Base-by-base conservation (phyloP, 2,113 vertebrate genomes). In the Chaetodon auriga region DNA sequence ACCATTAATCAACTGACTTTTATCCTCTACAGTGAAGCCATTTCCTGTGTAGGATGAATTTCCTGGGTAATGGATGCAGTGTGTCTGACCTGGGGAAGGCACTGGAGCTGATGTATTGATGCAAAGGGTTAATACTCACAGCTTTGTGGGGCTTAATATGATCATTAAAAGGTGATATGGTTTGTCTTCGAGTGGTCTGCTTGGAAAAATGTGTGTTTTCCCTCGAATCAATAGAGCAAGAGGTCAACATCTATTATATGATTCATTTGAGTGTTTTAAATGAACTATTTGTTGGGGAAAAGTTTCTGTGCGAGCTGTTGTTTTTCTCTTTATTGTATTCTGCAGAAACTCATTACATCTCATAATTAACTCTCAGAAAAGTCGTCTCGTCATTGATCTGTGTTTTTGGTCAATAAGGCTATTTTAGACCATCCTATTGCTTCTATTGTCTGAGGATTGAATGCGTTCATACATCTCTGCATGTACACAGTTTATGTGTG, bases 1-100 rank as follows among this genome's bases (percentile, higher is more conserved):
- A 41, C 83, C 75, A 82, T 91, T 72, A 91, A 82, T 92, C 82
- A 82, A 45, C 38, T 79, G 73, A 88, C 89, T 83, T 85, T 83
- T 83, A 38, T 86, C 66, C 14, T 85, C 68, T 55, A 66, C 83
- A 49, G 60, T 53, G 78, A 75, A 81, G 81, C 63, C 46, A 51
- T 88, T 86, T 84, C 72, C 82, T 79, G 60, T 54, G 23, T 2
- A 18, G 46, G 75, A 77, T 72, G 62, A 68, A 84, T 87, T 75
- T 84, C 58, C 62, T 75, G 57, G 41, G 15, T 82, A 69, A 82
- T 76, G 49, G 69, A 78, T 82, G 65, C 36, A 66, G 41, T 64
- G 35, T 0, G 25, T 62, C 30, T 74, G 78, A 75, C 72, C 51
- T 25, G 12, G 46, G 57, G 61, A 68, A 77, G 55, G 61, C 70